Percentiles rank a stretch among this genome's conserved stretches.
Evolutionary conservation across 2,797 vertebrate species (phyloP).

Genomic region (Euphonia xanthogaster): DNA sequence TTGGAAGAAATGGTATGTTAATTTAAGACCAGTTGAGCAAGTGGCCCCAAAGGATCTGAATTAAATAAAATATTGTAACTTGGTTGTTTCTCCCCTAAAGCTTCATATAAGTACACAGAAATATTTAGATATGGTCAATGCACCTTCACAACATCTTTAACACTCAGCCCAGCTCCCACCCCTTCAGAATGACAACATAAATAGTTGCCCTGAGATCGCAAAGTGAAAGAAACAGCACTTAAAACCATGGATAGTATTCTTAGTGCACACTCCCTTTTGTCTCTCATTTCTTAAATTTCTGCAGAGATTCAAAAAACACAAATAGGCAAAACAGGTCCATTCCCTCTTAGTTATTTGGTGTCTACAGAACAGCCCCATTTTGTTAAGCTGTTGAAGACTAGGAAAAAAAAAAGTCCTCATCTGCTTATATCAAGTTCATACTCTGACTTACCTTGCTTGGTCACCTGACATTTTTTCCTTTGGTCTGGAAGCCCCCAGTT

Average conservation of each 20-base stretch:
- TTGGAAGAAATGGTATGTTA: neutral
- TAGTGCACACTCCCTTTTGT: neutral
- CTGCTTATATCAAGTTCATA: slow-evolving; percentile 21
- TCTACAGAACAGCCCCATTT: neutral
- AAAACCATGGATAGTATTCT: neutral
- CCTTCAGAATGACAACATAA: neutral
- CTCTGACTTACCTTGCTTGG: slow-evolving; percentile 33
- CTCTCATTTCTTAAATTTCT: neutral
- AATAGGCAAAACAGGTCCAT: slow-evolving; percentile 33
- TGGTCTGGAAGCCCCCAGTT: neutral
- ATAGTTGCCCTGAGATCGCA: neutral
- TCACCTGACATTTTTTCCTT: neutral
- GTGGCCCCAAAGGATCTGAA: neutral
- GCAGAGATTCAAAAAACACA: neutral
- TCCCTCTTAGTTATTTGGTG: neutral
- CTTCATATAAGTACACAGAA: neutral
- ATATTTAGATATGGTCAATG: neutral
- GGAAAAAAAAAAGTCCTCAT: neutral
- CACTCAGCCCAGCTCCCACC: neutral
- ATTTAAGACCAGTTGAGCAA: neutral
- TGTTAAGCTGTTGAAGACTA: slow-evolving; percentile 12
- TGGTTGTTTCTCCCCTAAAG: neutral
- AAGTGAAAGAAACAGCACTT: neutral
- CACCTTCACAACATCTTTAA: neutral
- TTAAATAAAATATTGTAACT: neutral